Percentiles rank a stretch among this genome's conserved stretches.
These are phyloP conservation scores for Hirtodrosophila confusa DNA, from an alignment of 2,888 invertebrate species.

Conservation along the genomic window DNA sequence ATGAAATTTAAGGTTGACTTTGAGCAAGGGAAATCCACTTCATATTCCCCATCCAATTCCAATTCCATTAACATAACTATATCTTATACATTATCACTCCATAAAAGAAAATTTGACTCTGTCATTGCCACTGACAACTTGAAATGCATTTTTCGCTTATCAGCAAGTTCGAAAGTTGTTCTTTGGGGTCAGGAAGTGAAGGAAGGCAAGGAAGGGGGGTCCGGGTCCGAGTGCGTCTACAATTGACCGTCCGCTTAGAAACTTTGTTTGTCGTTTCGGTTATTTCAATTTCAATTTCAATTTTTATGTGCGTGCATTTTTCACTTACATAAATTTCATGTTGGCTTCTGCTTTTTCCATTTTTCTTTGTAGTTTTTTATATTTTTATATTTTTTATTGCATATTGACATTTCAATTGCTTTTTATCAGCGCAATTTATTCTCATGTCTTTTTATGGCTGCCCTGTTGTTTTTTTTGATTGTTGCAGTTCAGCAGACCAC, in stretches of 20 bases:
- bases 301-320: slow-evolving; percentile 51
- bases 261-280: slow-evolving; percentile 27
- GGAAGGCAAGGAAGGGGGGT: background rate
- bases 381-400: slow-evolving; percentile 29
- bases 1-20: background rate
- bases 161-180: slow-evolving; percentile 17
- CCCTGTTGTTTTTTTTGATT: slow-evolving; percentile 10
- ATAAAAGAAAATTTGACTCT: slow-evolving; percentile 23
- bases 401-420: slow-evolving; percentile 66
- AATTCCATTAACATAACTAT: slow-evolving; percentile 24
- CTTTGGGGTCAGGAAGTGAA: background rate
- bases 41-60: background rate
- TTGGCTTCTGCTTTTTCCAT: slow-evolving; percentile 16
- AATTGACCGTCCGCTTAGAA: slow-evolving; percentile 37
- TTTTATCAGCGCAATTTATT: slow-evolving; percentile 61
- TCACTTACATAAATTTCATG: slow-evolving; percentile 42
- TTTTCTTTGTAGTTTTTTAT: slow-evolving; percentile 2
- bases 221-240: slow-evolving; percentile 7
- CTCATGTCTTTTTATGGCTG: slow-evolving; percentile 40
- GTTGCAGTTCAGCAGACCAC: slow-evolving; percentile 3
- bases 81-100: slow-evolving; percentile 15
- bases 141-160: slow-evolving; percentile 44
- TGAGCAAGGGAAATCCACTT: slow-evolving; percentile 1
- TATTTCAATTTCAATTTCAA: slow-evolving; percentile 29
- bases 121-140: slow-evolving; percentile 29